phyloP scores from a whole-genome alignment of 2,888 invertebrate genomes.

The Platycheirus albimanus region DNA sequence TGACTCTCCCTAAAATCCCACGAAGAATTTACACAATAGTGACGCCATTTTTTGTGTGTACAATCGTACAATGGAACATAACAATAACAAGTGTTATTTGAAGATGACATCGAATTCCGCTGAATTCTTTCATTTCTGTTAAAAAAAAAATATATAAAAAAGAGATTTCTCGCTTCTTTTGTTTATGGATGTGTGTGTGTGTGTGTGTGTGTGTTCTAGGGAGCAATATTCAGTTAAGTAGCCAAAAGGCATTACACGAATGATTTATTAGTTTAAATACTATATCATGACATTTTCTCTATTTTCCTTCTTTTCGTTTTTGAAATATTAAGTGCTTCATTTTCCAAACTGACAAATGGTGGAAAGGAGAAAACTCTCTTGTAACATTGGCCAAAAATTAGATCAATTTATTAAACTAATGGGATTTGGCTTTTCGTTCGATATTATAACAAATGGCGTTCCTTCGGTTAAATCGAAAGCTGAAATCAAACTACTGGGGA shows the following conservation, averaged over 20 bases:
- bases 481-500: not conserved
- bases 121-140: slow-evolving; percentile 4
- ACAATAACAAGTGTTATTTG: not conserved
- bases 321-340: slow-evolving; percentile 20
- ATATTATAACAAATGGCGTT: not conserved
- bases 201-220: too few species aligned
- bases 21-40: too few species aligned
- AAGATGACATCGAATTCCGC: not conserved
- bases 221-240: slow-evolving; percentile 9
- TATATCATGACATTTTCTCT: not conserved
- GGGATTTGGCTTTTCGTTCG: not conserved
- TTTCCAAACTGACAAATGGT: slow-evolving; percentile 7
- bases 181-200: too few species aligned
- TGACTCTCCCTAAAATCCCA: too few species aligned
- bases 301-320: slow-evolving; percentile 15
- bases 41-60: not conserved
- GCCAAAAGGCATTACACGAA: slow-evolving; percentile 15
- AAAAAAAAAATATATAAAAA: not conserved
- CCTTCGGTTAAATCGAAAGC: not conserved
- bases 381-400: slow-evolving; percentile 5
- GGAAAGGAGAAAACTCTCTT: not conserved
- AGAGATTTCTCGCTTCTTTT: not conserved
- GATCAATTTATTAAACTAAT: slow-evolving; percentile 13
- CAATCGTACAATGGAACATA: not conserved
- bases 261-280: slow-evolving; percentile 21